A percentile compares a stretch with the other conserved stretches of the same genome.
phyloP scores from a whole-genome alignment of 1,140 invertebrate genomes.

The Panagrolaimus sp. region DNA sequence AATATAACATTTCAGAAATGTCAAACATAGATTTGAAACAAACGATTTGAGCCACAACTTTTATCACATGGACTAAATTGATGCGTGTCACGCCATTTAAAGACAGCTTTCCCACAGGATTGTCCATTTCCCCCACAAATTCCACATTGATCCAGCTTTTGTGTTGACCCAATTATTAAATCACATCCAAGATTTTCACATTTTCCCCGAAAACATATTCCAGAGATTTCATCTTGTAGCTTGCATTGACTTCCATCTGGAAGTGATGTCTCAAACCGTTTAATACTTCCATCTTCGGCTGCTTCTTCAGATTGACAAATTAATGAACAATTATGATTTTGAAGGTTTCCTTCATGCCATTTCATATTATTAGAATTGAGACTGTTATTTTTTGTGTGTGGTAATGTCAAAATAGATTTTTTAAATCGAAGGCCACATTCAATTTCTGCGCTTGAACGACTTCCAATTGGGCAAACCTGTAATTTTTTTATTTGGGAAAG shows the following conservation, averaged over 20 bases:
- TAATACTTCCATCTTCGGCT: neutral
- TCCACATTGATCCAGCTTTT: slow-evolving; percentile 43
- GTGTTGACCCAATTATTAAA: slow-evolving; percentile 43
- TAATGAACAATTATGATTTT: neutral
- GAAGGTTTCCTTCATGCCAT: neutral
- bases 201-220: neutral
- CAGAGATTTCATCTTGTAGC: neutral
- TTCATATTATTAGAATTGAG: no score
- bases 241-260: neutral
- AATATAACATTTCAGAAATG: neutral
- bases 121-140: slow-evolving; percentile 45
- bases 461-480: slow-evolving; percentile 15
- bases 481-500: neutral
- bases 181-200: slow-evolving; percentile 42
- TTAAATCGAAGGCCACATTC: slow-evolving; percentile 6
- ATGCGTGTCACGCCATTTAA: slow-evolving; percentile 45
- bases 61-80: slow-evolving; percentile 47
- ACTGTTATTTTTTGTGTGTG: no score
- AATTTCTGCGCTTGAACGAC: slow-evolving; percentile 12
- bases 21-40: neutral
- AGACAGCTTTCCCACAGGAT: slow-evolving; percentile 38
- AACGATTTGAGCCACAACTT: slow-evolving; percentile 42
- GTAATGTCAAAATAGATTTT: no score
- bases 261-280: neutral
- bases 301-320: neutral